Evolutionary conservation across 2,797 vertebrate genomes (phyloP).

Genomic region (Etheostoma nigrum): DNA sequence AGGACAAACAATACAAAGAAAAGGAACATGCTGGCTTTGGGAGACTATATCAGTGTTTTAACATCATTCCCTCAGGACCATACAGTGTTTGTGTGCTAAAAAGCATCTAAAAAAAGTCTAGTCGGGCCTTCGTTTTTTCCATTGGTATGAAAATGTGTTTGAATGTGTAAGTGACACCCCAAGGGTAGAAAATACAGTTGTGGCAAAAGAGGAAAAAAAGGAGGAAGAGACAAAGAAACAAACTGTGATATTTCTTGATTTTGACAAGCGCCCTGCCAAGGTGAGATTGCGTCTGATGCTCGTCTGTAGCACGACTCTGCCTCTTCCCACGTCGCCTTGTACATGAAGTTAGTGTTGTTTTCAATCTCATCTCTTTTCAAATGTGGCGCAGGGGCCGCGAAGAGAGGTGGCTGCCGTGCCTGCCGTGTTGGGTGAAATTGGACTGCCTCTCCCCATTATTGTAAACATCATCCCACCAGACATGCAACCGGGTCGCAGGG

Average conservation of each 20-base stretch:
- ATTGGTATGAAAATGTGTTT: slow-evolving; percentile 54
- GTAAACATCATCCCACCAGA: slow-evolving; percentile 88
- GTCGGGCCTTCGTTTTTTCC: slow-evolving; percentile 53
- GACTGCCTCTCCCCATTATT: slow-evolving; percentile 90
- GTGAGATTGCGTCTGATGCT: slow-evolving; percentile 84
- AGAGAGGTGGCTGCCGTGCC: slow-evolving; percentile 82
- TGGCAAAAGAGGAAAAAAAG: slow-evolving; percentile 44
- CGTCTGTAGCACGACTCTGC: slow-evolving; percentile 70
- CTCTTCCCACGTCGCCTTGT: slow-evolving; percentile 58
- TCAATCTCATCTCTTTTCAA: slow-evolving; percentile 88
- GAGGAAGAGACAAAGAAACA: slow-evolving; percentile 66
- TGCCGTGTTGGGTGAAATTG: slow-evolving; percentile 88
- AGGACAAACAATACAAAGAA: slow-evolving; percentile 47
- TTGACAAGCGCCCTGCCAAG: slow-evolving; percentile 84
- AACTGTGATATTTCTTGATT: slow-evolving; percentile 83
- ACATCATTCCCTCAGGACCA: slow-evolving; percentile 63
- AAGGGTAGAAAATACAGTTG: slow-evolving; percentile 76
- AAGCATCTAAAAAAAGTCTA: slow-evolving; percentile 63
- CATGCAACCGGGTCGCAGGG: slow-evolving; percentile 81
- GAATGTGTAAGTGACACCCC: slow-evolving; percentile 76
- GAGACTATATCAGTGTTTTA: slow-evolving; percentile 58
- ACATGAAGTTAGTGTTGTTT: slow-evolving; percentile 87
- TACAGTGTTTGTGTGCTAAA: slow-evolving; percentile 56
- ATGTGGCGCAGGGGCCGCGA: slow-evolving; percentile 76
- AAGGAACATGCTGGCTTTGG: slow-evolving; percentile 53